Evolutionary conservation across 2,797 vertebrate species (phyloP).

Genomic region (Hephaestus fuliginosus): DNA sequence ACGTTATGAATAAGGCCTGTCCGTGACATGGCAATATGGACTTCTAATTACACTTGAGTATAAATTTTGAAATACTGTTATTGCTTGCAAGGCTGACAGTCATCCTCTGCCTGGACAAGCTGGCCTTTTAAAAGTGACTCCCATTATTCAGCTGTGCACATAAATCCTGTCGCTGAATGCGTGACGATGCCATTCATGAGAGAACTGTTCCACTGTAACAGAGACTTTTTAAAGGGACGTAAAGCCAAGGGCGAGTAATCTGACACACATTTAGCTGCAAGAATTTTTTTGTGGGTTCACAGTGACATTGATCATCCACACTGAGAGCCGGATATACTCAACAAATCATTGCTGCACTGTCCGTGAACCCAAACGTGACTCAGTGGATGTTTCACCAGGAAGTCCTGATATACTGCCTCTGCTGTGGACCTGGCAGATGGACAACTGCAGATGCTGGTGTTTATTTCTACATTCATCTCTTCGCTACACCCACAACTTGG

Average conservation of each 20-base stretch:
- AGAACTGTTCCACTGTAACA: constrained; percentile 1
- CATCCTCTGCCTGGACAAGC: constrained; percentile 3
- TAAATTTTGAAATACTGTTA: background rate
- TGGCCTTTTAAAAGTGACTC: constrained; percentile 25
- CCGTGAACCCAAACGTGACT: constrained; percentile 15
- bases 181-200: background rate
- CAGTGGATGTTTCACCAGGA: constrained; percentile 24
- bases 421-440: constrained; percentile 26
- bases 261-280: background rate
- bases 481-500: constrained; percentile 20
- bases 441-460: constrained; percentile 16
- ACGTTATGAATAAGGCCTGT: background rate
- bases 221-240: constrained; percentile 50
- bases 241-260: constrained; percentile 25
- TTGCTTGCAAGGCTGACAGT: background rate
- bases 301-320: constrained; percentile 22
- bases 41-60: background rate
- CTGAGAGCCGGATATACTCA: constrained; percentile 36
- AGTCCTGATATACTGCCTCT: constrained; percentile 10
- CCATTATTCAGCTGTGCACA: background rate
- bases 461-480: constrained; percentile 10
- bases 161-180: background rate
- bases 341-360: constrained; percentile 3
- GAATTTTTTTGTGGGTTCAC: constrained; percentile 9
- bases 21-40: constrained; percentile 3